Evolutionary conservation across 2,113 vertebrate genomes (phyloP), one percentile per base, ranked within the genome.

Genomic region (Sinocyclocheilus grahami): DNA sequence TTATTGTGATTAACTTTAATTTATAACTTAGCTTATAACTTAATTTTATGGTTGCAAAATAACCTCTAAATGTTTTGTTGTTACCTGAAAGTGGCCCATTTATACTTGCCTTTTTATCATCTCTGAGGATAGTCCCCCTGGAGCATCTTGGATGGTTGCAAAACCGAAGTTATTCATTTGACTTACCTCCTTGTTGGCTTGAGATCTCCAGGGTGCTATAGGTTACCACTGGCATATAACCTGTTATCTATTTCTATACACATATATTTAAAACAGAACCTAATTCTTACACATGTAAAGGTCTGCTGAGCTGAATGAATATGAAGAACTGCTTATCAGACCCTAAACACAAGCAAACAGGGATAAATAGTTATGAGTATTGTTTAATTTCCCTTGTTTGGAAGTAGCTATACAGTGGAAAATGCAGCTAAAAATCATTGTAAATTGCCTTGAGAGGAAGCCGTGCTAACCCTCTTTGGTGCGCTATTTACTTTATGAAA

Each of bases 401-500:
- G 72, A 75, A 24, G 67, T 60, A 30, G 30, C 30, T 30, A 37
- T 27, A 46, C 39, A 48, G 89, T 77, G 39, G 82, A 67, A 33
- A 65, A 88, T 53, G 79, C 72, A 84, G 88, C 78, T 63, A 81
- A 78, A 80, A 88, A 62, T 63, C 55, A 87, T 65, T 14, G 58
- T 53, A 67, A 76, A 85, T 24, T 90, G 85, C 89, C 92, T 90
- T 85, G 90, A 91, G 90, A 87, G 91, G 90, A 93, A 91, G 88
- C 90, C 63, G 86, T 65, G 4, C 37, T 82, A 3, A 33, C 20
- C 46, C 69, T 76, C 82, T 90, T 85, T 86, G 69, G 58, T 88
- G 71, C 72, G 86, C 83, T 78, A 87, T 92, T 93, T 84, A 90
- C 89, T 90, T 89, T 90, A 91, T 87, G 82, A 90, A 91, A 92